A percentile compares a stretch with the other conserved stretches of the same genome.
Evolutionary conservation across 2,888 invertebrate species (phyloP).

Genomic region (Microctonus aethiopoides): DNA sequence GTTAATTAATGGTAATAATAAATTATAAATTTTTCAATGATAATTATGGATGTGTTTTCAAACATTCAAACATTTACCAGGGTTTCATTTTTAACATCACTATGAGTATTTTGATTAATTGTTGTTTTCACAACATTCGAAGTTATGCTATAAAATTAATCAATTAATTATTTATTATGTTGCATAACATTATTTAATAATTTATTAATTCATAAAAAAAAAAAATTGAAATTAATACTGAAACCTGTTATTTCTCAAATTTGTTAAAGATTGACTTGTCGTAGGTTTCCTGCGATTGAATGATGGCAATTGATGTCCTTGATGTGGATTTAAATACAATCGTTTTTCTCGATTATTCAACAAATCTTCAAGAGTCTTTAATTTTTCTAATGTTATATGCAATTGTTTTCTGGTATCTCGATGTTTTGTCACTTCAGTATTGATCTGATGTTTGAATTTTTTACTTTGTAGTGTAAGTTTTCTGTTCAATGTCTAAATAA

Average conservation of each 20-base stretch:
- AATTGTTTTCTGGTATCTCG: slow-evolving; percentile 78
- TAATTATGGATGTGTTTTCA: too few species aligned
- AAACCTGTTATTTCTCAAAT: slow-evolving; percentile 55
- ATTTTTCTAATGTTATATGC: slow-evolving; percentile 72
- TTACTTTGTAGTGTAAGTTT: slow-evolving; percentile 80
- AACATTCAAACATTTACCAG: slow-evolving; percentile 46
- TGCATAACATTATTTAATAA: neutral
- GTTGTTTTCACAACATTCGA: slow-evolving; percentile 45
- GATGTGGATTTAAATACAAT: slow-evolving; percentile 48
- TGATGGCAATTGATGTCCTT: slow-evolving; percentile 50
- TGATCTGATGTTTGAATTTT: slow-evolving; percentile 78
- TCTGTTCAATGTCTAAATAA: slow-evolving; percentile 74
- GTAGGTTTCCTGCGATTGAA: slow-evolving; percentile 48
- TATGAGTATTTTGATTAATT: slow-evolving; percentile 46
- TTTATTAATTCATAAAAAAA: neutral
- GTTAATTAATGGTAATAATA: neutral
- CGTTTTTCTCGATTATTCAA: slow-evolving; percentile 70
- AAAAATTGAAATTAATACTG: neutral
- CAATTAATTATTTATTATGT: neutral
- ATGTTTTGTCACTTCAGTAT: slow-evolving; percentile 76
- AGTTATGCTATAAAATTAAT: slow-evolving; percentile 31
- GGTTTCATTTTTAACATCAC: slow-evolving; percentile 43
- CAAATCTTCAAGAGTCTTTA: slow-evolving; percentile 72
- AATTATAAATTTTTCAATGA: neutral
- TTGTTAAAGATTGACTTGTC: slow-evolving; percentile 57